Evolutionary conservation across 2,797 vertebrate species (phyloP).

Genomic region (Leptodactylus fallax): DNA sequence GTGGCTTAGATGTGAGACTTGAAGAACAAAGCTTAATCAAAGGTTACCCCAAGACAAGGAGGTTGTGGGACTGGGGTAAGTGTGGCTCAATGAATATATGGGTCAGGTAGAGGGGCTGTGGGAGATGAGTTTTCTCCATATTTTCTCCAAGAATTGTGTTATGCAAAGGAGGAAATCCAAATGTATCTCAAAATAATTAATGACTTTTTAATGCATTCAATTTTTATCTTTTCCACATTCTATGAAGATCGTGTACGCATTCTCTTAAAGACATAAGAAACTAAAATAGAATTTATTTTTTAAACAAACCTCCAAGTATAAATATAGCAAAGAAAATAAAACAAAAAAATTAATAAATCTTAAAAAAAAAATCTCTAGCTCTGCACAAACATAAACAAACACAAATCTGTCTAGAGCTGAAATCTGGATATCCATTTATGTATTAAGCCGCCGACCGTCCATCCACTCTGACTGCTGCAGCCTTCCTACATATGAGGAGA

Average conservation of each 20-base stretch:
- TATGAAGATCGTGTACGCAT: background rate
- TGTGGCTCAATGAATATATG: no score
- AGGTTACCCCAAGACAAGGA: no score
- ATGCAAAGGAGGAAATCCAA: background rate
- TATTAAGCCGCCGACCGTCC: background rate
- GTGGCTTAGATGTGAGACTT: no score
- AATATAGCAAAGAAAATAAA: background rate
- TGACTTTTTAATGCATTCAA: background rate
- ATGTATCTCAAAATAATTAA: background rate
- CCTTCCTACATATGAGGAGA: background rate
- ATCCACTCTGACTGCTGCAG: slow-evolving; percentile 12
- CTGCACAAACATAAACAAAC: background rate
- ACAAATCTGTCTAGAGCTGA: background rate
- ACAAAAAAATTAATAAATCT: background rate
- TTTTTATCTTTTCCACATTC: background rate
- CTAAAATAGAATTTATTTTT: background rate
- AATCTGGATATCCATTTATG: background rate
- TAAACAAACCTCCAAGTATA: background rate
- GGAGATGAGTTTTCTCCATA: no score
- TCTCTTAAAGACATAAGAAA: background rate
- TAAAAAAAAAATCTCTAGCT: background rate
- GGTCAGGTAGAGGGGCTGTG: no score
- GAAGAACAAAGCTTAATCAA: no score
- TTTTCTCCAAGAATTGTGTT: no score
- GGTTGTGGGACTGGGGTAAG: no score